A percentile compares a stretch with the other conserved stretches of the same genome.
Evolutionary conservation across 2,113 vertebrate genomes (phyloP).

Genomic region (Callionymus lyra): DNA sequence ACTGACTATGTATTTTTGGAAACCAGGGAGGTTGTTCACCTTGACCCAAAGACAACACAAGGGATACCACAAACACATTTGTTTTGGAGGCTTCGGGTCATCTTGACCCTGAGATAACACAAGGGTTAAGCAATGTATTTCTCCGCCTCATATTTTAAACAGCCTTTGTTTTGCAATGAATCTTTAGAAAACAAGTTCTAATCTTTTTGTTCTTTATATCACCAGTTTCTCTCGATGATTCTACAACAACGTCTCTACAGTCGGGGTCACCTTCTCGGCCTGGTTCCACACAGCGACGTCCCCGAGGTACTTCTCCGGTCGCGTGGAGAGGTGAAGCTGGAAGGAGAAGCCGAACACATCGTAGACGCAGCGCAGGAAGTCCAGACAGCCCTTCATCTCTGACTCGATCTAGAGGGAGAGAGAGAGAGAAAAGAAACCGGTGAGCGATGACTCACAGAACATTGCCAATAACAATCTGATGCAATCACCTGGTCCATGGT

Average conservation of each 20-base stretch:
- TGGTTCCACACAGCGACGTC: conserved; percentile 79
- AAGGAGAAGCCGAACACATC: conserved; percentile 86
- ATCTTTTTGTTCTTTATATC: not conserved
- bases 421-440: not conserved
- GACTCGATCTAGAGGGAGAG: conserved; percentile 73
- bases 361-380: conserved; percentile 85
- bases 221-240: not conserved
- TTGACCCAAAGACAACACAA: too few relatives aligned
- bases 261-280: conserved; percentile 90
- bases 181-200: too few relatives aligned
- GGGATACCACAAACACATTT: too few relatives aligned
- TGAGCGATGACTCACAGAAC: not conserved
- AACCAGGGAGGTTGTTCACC: too few relatives aligned
- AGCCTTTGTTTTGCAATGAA: too few relatives aligned
- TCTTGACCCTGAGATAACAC: too few relatives aligned
- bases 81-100: too few relatives aligned
- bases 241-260: too few relatives aligned
- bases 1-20: too few relatives aligned
- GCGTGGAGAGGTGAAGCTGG: conserved; percentile 86
- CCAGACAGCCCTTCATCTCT: conserved; percentile 85
- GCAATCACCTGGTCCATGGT: conserved; percentile 79
- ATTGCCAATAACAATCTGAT: too few relatives aligned
- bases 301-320: conserved; percentile 84
- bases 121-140: too few relatives aligned
- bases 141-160: too few relatives aligned